phyloP scores from a whole-genome alignment of 2,113 vertebrate species.

The Ondatra zibethicus region DNA sequence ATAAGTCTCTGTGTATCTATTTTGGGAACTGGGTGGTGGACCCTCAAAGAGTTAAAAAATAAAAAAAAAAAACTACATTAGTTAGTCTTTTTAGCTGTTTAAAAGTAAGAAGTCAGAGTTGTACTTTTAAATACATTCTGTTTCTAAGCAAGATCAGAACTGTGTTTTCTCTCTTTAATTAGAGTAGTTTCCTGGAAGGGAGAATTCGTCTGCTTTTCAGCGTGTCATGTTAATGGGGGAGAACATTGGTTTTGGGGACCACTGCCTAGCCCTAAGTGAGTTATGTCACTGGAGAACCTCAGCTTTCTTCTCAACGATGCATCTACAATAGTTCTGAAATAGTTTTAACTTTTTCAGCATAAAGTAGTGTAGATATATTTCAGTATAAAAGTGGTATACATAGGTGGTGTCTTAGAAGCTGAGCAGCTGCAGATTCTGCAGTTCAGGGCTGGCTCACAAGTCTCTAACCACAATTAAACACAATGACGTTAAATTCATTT shows the following conservation, averaged over 20 bases:
- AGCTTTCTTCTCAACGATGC: too few species aligned
- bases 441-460: background rate
- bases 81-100: background rate
- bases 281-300: rapidly evolving
- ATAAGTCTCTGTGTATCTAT: background rate
- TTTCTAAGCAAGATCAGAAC: background rate
- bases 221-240: too few species aligned
- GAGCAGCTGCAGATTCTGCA: background rate
- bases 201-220: background rate
- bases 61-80: background rate
- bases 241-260: too few species aligned
- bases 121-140: background rate
- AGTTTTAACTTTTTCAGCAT: background rate
- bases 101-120: background rate
- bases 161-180: background rate
- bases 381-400: background rate
- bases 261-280: background rate
- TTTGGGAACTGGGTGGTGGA: background rate
- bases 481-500: background rate
- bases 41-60: background rate
- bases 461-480: background rate
- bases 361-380: background rate
- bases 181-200: background rate
- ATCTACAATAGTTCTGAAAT: background rate
- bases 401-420: background rate